Conservation (phyloP, 2,797 vertebrate species). For the Tangara arthus region DNA sequence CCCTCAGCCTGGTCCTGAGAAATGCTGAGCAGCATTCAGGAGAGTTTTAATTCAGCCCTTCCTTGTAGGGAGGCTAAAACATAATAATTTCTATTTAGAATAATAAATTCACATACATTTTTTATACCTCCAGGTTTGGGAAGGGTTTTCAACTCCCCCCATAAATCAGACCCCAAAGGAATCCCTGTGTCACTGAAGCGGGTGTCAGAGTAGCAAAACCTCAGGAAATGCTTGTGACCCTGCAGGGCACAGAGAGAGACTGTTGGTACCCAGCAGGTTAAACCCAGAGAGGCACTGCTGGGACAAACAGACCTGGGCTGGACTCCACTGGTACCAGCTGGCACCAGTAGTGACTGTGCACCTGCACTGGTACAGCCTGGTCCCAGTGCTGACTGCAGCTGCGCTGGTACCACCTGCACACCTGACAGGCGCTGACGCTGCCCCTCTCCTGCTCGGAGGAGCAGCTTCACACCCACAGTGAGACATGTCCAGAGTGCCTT, state of each 20-base stretch:
- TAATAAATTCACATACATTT: background rate
- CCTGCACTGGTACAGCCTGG: background rate
- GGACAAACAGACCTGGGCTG: background rate
- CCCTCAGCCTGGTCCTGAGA: constrained; percentile 10
- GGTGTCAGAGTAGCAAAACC: background rate
- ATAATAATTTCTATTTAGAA: background rate
- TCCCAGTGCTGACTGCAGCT: background rate
- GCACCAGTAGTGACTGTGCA: background rate
- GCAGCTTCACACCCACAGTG: too few relatives aligned
- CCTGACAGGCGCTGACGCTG: background rate
- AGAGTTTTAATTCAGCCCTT: background rate
- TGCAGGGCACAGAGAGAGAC: background rate
- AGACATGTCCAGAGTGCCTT: too few relatives aligned
- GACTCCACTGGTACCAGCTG: rapidly evolving
- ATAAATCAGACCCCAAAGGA: background rate
- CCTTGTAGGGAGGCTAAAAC: background rate
- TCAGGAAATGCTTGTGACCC: background rate
- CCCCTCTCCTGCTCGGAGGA: background rate
- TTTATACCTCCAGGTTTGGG: background rate
- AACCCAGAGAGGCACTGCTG: background rate
- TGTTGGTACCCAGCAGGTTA: background rate
- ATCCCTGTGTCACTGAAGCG: background rate
- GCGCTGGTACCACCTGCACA: background rate
- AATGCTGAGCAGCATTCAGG: background rate
- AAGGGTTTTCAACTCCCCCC: background rate